Conservation (phyloP, 1,140 invertebrate species). For the Drosophila lowei region DNA sequence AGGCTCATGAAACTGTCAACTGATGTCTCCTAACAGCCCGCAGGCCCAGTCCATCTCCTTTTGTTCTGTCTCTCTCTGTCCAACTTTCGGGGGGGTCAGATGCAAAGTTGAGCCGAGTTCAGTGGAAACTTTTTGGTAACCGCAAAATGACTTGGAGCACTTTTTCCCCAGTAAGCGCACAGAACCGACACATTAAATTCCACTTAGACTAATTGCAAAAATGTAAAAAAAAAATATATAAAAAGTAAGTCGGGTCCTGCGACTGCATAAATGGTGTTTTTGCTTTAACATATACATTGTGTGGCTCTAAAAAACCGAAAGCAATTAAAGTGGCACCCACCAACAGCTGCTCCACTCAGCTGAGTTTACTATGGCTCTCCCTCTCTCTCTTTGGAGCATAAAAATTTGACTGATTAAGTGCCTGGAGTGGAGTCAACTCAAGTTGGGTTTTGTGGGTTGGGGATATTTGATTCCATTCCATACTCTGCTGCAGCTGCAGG, state of each 20-base stretch:
- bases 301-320: slow-evolving; percentile 49
- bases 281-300: slow-evolving; percentile 49
- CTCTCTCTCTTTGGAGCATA: too few relatives aligned
- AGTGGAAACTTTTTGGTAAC: slow-evolving; percentile 63
- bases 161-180: slow-evolving; percentile 36
- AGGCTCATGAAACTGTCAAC: slow-evolving; percentile 53
- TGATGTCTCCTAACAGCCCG: slow-evolving; percentile 15
- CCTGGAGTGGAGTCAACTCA: slow-evolving; percentile 39
- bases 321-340: slow-evolving; percentile 67
- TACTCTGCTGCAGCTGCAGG: slow-evolving; percentile 65
- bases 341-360: slow-evolving; percentile 47
- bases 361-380: not conserved
- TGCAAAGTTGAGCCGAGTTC: slow-evolving; percentile 66
- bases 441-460: slow-evolving; percentile 24
- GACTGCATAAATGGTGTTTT: slow-evolving; percentile 31
- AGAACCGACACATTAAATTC: slow-evolving; percentile 73
- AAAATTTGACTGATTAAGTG: slow-evolving; percentile 78
- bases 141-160: slow-evolving; percentile 72
- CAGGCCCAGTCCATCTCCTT: not conserved
- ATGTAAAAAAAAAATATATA: slow-evolving; percentile 19
- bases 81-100: slow-evolving; percentile 52
- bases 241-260: not conserved
- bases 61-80: slow-evolving; percentile 1
- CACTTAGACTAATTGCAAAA: slow-evolving; percentile 78
- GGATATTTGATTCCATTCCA: slow-evolving; percentile 3